These are phyloP conservation scores for Sipunculus nudus DNA, from an alignment of 2,888 invertebrate genomes.

Conservation along the genomic window DNA sequence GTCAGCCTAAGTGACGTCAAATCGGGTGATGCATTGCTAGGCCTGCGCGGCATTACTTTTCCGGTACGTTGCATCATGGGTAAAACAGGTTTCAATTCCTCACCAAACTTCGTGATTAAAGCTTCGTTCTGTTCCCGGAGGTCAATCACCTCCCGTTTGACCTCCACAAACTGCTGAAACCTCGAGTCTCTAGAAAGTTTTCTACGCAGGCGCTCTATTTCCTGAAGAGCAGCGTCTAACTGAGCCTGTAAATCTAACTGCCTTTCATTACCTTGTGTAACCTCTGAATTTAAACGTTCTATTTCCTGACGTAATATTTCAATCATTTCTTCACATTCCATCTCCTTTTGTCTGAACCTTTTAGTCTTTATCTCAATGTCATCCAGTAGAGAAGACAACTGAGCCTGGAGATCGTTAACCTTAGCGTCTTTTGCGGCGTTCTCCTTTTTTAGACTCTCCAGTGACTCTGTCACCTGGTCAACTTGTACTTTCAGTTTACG, in stretches of 20 bases:
- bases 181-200: conserved; percentile 19
- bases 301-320: no score
- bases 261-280: background rate
- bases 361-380: conserved; percentile 5
- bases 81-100: no score
- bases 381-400: background rate
- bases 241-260: background rate
- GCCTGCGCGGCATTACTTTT: no score
- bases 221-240: conserved; percentile 2
- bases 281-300: no score
- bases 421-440: background rate
- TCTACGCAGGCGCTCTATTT: conserved; percentile 17
- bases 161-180: conserved; percentile 28
- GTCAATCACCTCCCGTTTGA: conserved; percentile 26
- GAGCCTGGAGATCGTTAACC: background rate
- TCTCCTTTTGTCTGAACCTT: conserved; percentile 5
- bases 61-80: no score
- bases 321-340: no score
- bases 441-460: background rate
- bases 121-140: conserved; percentile 21
- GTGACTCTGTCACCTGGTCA: background rate
- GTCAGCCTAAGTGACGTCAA: no score
- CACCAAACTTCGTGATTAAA: conserved; percentile 6
- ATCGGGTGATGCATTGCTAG: no score
- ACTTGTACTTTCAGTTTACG: background rate